A percentile compares a stretch with the other conserved stretches of the same genome.
Conservation (phyloP, 2,113 vertebrate species). For the Phaethornis superciliosus region DNA sequence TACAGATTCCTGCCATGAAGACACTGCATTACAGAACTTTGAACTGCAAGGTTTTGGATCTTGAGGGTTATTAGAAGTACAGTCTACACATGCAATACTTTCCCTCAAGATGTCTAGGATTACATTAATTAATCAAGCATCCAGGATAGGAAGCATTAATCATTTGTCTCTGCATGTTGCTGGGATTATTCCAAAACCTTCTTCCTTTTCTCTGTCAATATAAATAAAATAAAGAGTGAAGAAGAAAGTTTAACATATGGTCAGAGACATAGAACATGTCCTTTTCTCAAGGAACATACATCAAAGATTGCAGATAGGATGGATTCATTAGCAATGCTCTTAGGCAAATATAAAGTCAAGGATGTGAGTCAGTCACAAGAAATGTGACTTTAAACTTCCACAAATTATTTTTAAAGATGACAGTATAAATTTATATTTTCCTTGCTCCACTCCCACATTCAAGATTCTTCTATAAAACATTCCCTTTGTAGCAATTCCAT, state of each 20-base stretch:
- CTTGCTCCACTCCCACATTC: neutral
- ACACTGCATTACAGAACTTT: neutral
- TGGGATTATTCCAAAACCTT: constrained; percentile 47
- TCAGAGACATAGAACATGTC: neutral
- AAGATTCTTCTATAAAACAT: neutral
- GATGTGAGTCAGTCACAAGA: neutral
- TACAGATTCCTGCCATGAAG: neutral
- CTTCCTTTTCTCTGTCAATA: constrained; percentile 5
- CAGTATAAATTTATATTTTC: neutral
- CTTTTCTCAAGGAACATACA: neutral
- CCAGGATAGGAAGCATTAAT: constrained; percentile 31
- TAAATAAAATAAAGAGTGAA: neutral
- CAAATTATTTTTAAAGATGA: neutral
- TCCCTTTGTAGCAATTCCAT: neutral
- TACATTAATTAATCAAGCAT: constrained; percentile 40
- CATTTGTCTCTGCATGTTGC: neutral
- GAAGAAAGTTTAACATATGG: neutral
- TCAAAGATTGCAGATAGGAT: neutral
- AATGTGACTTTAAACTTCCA: neutral
- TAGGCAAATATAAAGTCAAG: neutral
- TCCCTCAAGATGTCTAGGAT: constrained; percentile 18
- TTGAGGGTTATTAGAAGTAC: neutral
- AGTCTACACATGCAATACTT: constrained; percentile 7
- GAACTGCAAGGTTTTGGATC: neutral
- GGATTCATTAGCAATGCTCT: neutral